Evolutionary conservation across 2,113 vertebrate genomes (phyloP).

Genomic region (Caretta caretta): DNA sequence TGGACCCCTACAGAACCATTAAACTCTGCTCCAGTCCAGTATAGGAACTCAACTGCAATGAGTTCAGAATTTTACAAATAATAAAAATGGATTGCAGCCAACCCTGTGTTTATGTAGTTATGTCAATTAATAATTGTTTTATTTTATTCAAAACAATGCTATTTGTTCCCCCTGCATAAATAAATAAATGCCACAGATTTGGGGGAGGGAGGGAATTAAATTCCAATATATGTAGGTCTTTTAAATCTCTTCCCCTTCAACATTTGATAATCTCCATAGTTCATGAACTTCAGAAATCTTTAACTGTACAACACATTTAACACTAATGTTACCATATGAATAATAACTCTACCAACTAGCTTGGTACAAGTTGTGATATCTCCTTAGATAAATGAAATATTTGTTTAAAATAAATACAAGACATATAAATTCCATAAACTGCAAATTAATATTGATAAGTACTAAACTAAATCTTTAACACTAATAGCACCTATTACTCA

Average conservation of each 20-base stretch:
- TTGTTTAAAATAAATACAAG: background rate
- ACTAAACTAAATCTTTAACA: background rate
- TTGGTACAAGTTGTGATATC: background rate
- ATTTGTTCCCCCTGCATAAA: background rate
- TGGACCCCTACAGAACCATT: background rate
- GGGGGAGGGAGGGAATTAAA: no score
- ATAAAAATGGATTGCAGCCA: background rate
- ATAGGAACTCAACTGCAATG: no score
- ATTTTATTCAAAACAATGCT: accelerated
- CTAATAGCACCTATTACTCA: background rate
- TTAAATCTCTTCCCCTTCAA: background rate
- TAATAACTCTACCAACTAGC: background rate
- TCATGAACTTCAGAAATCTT: background rate
- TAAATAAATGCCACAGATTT: no score
- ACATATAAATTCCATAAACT: background rate
- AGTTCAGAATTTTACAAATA: background rate
- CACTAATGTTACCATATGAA: background rate
- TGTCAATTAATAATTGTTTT: background rate
- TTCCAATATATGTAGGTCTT: background rate
- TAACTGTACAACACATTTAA: background rate
- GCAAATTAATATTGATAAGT: background rate
- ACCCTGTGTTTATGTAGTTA: background rate
- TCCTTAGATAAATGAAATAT: background rate
- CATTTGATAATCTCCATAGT: background rate
- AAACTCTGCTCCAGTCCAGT: no score